These are phyloP conservation scores for Pelobates cultripes DNA, from an alignment of 2,797 vertebrate species.

Conservation along the genomic window DNA sequence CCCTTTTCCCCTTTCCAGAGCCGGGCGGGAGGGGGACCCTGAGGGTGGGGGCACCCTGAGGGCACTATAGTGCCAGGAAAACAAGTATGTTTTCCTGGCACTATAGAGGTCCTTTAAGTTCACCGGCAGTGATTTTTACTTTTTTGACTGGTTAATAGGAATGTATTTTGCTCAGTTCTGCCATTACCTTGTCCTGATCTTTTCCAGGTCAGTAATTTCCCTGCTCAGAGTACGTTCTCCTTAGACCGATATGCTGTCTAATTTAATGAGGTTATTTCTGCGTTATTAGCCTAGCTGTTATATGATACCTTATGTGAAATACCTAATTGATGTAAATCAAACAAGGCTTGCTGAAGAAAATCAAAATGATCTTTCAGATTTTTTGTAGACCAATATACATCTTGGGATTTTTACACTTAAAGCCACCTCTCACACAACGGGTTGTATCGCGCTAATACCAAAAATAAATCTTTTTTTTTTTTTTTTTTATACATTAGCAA, in stretches of 20 bases:
- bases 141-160: slow-evolving; percentile 76
- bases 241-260: slow-evolving; percentile 93
- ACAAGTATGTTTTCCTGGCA: too few species aligned
- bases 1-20: too few species aligned
- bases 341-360: slow-evolving; percentile 83
- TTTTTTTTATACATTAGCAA: slow-evolving; percentile 78
- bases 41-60: too few species aligned
- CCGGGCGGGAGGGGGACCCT: too few species aligned
- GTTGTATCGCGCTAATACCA: slow-evolving; percentile 69
- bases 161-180: slow-evolving; percentile 77
- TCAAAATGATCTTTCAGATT: slow-evolving; percentile 73
- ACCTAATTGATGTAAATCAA: slow-evolving; percentile 98
- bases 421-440: slow-evolving; percentile 54
- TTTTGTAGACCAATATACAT: slow-evolving; percentile 61
- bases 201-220: slow-evolving; percentile 99
- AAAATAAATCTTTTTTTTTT: slow-evolving; percentile 68
- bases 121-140: slow-evolving; percentile 72
- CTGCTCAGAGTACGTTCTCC: slow-evolving; percentile 97
- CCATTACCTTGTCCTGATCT: slow-evolving; percentile 91
- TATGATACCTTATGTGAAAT: slow-evolving; percentile 92
- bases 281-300: slow-evolving; percentile 97
- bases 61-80: too few species aligned
- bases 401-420: slow-evolving; percentile 70
- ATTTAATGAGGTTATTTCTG: slow-evolving; percentile 99
- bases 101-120: too few species aligned